Evolutionary conservation across 2,797 vertebrate genomes (phyloP).

Genomic region (Peromyscus aztecus): DNA sequence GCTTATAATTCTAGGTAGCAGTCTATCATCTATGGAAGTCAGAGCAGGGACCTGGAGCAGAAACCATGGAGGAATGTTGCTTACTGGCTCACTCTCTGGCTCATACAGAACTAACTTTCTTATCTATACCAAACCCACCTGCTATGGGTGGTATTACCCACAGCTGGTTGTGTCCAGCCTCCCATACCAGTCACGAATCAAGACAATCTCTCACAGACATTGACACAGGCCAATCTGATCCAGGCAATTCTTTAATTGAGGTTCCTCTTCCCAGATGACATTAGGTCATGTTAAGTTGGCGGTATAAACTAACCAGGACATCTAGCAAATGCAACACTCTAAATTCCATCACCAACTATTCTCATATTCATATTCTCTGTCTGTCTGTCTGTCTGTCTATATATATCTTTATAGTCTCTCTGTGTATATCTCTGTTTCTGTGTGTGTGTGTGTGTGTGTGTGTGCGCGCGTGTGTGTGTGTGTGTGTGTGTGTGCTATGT

Average conservation of each 20-base stretch:
- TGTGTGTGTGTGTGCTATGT: too few species aligned
- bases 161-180: not conserved
- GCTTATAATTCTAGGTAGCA: not conserved
- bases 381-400: not conserved
- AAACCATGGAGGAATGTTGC: not conserved
- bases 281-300: not conserved
- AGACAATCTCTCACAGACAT: not conserved
- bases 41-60: not conserved
- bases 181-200: not conserved
- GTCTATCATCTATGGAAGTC: not conserved
- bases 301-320: not conserved
- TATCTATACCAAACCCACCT: not conserved
- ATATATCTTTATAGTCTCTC: not conserved
- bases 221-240: not conserved
- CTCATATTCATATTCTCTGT: not conserved
- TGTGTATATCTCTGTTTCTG: not conserved
- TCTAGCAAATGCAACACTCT: not conserved
- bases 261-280: not conserved
- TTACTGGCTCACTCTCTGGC: not conserved
- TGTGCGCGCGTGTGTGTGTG: too few species aligned
- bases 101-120: not conserved
- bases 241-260: not conserved
- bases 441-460: too few species aligned
- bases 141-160: not conserved
- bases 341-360: not conserved